phyloP scores from a whole-genome alignment of 1,140 invertebrate genomes.

The Tetraneura akinire region DNA sequence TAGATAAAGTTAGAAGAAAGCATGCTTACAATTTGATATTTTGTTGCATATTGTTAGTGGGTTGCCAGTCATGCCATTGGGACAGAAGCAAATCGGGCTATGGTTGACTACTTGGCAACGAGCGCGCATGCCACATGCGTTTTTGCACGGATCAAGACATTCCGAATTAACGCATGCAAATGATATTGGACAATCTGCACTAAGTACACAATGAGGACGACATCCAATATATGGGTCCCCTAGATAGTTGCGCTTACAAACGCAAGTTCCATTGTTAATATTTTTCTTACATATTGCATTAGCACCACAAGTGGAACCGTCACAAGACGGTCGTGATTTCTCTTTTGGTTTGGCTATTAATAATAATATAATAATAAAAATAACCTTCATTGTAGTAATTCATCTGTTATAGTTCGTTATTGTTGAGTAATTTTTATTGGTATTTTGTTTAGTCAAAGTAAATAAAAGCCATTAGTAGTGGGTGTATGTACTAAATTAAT shows the following conservation, averaged over 20 bases:
- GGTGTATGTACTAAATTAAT: background rate
- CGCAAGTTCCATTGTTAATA: constrained; percentile 65
- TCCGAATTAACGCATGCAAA: constrained; percentile 77
- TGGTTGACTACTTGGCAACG: constrained; percentile 78
- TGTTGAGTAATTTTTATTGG: background rate
- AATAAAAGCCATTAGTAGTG: background rate
- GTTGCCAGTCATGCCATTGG: constrained; percentile 74
- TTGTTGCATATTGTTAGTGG: constrained; percentile 72
- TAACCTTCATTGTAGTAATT: constrained; percentile 6
- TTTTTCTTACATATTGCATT: constrained; percentile 72
- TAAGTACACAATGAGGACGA: constrained; percentile 75
- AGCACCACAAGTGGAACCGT: constrained; percentile 70
- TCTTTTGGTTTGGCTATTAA: constrained; percentile 37
- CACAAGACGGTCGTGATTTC: constrained; percentile 63
- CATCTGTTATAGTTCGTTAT: constrained; percentile 8
- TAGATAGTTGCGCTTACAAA: constrained; percentile 67
- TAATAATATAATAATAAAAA: constrained; percentile 31
- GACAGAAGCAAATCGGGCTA: constrained; percentile 78
- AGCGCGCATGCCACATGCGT: constrained; percentile 74
- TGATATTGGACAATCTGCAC: constrained; percentile 71
- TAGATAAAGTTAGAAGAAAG: background rate
- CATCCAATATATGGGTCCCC: constrained; percentile 71
- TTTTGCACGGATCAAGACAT: constrained; percentile 76
- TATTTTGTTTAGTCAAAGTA: background rate
- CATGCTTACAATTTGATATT: constrained; percentile 52